phyloP scores from a whole-genome alignment of 2,888 invertebrate genomes.

The Drosophila crucigera region DNA sequence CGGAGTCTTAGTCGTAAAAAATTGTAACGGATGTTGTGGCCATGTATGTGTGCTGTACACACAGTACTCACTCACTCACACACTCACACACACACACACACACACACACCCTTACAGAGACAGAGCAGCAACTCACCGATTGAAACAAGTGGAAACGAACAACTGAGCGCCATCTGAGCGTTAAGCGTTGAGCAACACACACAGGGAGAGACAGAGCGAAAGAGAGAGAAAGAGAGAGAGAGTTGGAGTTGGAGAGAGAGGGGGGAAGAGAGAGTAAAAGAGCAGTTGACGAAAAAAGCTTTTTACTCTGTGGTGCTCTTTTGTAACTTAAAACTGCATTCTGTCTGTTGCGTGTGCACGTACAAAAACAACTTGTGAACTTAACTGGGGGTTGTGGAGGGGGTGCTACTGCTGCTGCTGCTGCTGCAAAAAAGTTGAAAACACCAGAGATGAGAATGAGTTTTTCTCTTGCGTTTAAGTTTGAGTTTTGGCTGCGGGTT shows the following conservation, averaged over 20 bases:
- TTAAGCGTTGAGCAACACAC: conserved; percentile 1
- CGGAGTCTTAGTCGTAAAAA: conserved; percentile 74
- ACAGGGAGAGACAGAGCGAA: conserved; percentile 15
- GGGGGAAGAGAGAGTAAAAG: not conserved
- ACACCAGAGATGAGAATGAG: conserved; percentile 19
- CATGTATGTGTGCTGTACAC: conserved; percentile 60
- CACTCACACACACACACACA: conserved; percentile 7
- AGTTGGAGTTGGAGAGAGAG: not conserved
- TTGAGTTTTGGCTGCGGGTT: conserved; percentile 30
- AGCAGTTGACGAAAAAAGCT: conserved; percentile 52
- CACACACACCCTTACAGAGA: not conserved
- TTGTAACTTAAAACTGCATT: conserved; percentile 67
- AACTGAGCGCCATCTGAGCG: conserved; percentile 39
- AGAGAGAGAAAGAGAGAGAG: conserved; percentile 3
- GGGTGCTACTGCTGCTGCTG: not conserved
- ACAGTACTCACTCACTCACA: conserved; percentile 26
- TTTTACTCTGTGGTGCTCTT: conserved; percentile 57
- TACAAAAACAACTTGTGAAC: conserved; percentile 14
- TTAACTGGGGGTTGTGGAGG: not conserved
- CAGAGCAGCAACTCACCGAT: conserved; percentile 7
- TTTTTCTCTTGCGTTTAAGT: conserved; percentile 20
- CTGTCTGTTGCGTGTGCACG: conserved; percentile 55
- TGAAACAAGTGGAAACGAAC: conserved; percentile 77
- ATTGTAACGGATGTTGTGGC: conserved; percentile 80
- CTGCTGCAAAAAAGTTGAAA: not conserved